Percentiles rank a stretch among this genome's conserved stretches.
Conservation (phyloP, 2,888 invertebrate genomes). For the Sussaba pulchella region DNA sequence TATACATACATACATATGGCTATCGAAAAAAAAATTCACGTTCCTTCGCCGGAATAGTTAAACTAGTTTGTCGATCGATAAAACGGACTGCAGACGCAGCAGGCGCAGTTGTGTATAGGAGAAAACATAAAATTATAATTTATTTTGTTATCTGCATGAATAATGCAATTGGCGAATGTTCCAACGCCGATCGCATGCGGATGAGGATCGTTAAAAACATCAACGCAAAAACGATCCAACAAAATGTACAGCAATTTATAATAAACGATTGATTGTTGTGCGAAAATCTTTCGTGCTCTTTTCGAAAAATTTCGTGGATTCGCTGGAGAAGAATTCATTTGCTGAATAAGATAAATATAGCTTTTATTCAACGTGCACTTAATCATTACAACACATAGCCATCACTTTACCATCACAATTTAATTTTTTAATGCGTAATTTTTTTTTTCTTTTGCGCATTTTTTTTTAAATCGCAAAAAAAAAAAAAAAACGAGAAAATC, state of each 20-base stretch:
- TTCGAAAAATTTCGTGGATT: too few relatives aligned
- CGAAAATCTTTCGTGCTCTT: not conserved
- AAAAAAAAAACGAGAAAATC: not conserved
- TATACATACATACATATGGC: slow-evolving; percentile 24
- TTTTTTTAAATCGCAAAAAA: not conserved
- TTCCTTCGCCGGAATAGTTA: slow-evolving; percentile 49
- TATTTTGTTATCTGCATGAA: slow-evolving; percentile 65
- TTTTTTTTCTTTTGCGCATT: too few relatives aligned
- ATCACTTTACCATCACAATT: slow-evolving; percentile 33
- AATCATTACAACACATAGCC: slow-evolving; percentile 21
- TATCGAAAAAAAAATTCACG: slow-evolving; percentile 43
- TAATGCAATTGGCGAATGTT: slow-evolving; percentile 33
- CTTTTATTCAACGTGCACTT: slow-evolving; percentile 36
- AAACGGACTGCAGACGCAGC: slow-evolving; percentile 44
- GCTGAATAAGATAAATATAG: slow-evolving; percentile 44
- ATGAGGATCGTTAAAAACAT: slow-evolving; percentile 19
- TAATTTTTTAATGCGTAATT: slow-evolving; percentile 3
- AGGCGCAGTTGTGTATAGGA: slow-evolving; percentile 62
- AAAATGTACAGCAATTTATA: slow-evolving; percentile 64
- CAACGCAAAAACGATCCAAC: slow-evolving; percentile 39
- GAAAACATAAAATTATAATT: slow-evolving; percentile 64
- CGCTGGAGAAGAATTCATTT: too few relatives aligned
- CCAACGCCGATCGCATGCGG: slow-evolving; percentile 41
- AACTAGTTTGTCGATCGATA: slow-evolving; percentile 52
- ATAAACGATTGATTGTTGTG: slow-evolving; percentile 58